phyloP scores from a whole-genome alignment of 2,797 vertebrate genomes.

The Galagoides demidoff region DNA sequence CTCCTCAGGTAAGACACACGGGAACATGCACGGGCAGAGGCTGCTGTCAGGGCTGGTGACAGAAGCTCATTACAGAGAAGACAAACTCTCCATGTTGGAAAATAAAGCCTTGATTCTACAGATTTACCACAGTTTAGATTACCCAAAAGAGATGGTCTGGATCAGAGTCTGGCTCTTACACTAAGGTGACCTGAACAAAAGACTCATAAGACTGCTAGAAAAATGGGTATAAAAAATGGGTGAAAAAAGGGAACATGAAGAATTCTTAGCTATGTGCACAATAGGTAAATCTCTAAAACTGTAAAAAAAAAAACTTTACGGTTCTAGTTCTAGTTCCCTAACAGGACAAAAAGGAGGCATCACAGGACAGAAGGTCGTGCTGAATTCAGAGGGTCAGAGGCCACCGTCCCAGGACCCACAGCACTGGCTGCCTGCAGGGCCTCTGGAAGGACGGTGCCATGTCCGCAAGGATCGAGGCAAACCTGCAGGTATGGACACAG shows the following conservation, averaged over 20 bases:
- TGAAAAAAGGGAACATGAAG: not conserved
- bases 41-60: not conserved
- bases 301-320: too few relatives aligned
- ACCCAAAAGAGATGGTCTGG: too few relatives aligned
- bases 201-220: accelerated
- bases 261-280: too few relatives aligned
- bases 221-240: too few relatives aligned
- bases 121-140: accelerated
- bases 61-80: not conserved
- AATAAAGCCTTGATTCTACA: not conserved
- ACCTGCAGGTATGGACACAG: not conserved
- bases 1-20: not conserved
- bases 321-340: not conserved
- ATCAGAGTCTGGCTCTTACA: too few relatives aligned
- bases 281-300: too few relatives aligned
- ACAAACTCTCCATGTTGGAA: too few relatives aligned
- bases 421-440: not conserved
- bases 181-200: accelerated
- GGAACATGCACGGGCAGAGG: not conserved
- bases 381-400: not conserved
- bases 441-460: accelerated
- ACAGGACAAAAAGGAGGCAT: not conserved
- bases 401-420: accelerated
- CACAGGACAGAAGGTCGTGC: accelerated
- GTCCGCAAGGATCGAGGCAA: not conserved